Evolutionary conservation across 2,888 invertebrate genomes (phyloP).

Genomic region (Andrena hattorfiana): DNA sequence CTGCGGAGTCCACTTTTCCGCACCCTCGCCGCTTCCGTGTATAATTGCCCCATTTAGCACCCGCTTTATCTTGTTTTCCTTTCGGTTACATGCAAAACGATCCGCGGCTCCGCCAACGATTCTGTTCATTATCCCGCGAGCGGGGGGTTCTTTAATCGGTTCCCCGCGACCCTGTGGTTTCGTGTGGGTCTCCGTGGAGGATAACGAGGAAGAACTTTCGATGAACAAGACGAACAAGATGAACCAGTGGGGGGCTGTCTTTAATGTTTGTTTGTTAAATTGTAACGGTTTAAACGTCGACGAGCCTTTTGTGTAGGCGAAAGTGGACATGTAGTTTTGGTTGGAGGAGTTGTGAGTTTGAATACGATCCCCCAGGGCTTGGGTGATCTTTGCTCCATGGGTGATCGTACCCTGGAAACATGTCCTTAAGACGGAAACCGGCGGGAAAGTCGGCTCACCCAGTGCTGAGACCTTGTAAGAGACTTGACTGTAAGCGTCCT

Average conservation of each 20-base stretch:
- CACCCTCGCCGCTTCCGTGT: conserved; percentile 60
- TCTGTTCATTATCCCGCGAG: conserved; percentile 65
- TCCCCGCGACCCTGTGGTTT: conserved; percentile 22
- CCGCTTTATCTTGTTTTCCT: conserved; percentile 72
- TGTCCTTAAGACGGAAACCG: too few species aligned
- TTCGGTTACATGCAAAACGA: conserved; percentile 72
- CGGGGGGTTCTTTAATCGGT: conserved; percentile 69
- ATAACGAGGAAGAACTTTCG: conserved; percentile 44
- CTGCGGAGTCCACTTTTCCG: conserved; percentile 64
- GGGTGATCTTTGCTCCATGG: too few species aligned
- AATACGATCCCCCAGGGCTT: too few species aligned
- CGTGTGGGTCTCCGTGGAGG: not conserved
- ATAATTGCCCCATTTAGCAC: conserved; percentile 75
- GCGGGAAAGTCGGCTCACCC: too few species aligned
- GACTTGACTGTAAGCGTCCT: too few species aligned
- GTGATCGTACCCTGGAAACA: too few species aligned
- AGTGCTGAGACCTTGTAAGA: too few species aligned
- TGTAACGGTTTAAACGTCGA: not conserved
- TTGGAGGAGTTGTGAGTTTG: too few species aligned
- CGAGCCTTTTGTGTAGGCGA: too few species aligned
- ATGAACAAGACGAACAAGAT: not conserved
- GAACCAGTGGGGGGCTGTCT: not conserved
- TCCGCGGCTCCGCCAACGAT: conserved; percentile 64
- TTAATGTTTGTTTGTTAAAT: too few species aligned
- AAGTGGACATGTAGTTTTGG: too few species aligned